phyloP scores from a whole-genome alignment of 2,113 vertebrate species.

The Neolamprologus brichardi region DNA sequence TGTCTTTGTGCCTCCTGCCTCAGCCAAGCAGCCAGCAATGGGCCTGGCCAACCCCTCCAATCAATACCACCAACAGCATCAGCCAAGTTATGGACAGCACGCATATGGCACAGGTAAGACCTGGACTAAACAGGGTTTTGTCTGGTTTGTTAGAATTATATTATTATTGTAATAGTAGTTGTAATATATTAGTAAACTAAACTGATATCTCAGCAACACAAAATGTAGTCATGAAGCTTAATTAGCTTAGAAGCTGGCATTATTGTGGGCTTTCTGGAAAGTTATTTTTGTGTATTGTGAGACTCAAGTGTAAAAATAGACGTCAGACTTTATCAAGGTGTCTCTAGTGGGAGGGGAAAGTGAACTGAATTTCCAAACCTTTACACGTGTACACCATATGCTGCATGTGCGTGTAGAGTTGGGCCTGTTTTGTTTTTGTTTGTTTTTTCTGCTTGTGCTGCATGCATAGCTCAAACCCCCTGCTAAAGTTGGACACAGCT shows the following conservation, averaged over 20 bases:
- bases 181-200: background rate
- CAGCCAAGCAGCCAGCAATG: conserved; percentile 87
- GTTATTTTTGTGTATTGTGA: background rate
- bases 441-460: conserved; percentile 54
- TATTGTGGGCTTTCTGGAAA: background rate
- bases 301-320: background rate
- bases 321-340: background rate
- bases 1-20: conserved; percentile 90
- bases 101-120: conserved; percentile 80
- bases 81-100: conserved; percentile 85
- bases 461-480: conserved; percentile 60
- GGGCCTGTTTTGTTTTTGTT: conserved; percentile 1
- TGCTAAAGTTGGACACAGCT: conserved; percentile 48
- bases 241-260: background rate
- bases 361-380: background rate
- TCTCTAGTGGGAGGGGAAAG: background rate
- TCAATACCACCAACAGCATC: conserved; percentile 89
- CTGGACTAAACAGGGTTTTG: background rate
- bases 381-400: background rate
- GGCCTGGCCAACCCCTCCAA: conserved; percentile 76
- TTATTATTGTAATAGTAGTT: background rate
- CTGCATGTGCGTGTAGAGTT: conserved; percentile 54
- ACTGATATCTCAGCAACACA: background rate
- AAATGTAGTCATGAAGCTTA: background rate
- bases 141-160: background rate